Percentiles rank a stretch among this genome's conserved stretches.
phyloP scores from a whole-genome alignment of 2,888 invertebrate species.

The Allygus modestus region DNA sequence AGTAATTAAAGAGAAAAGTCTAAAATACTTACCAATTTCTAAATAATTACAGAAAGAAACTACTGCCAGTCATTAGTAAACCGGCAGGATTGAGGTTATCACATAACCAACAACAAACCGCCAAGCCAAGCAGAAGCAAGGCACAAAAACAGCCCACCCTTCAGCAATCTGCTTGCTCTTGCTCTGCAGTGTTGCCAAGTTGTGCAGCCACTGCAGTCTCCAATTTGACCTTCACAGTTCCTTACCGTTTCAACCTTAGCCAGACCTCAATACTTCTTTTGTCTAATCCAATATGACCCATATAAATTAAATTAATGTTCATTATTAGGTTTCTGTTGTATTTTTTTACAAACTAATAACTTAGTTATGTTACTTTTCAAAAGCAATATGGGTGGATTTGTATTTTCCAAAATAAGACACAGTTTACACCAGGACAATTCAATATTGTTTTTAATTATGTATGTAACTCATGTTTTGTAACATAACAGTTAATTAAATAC shows the following conservation, averaged over 20 bases:
- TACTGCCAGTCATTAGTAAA: not conserved
- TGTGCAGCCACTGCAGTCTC: not conserved
- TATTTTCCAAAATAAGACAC: too few species aligned
- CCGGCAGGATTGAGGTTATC: slow-evolving; percentile 28
- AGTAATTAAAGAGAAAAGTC: too few species aligned
- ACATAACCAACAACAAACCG: not conserved
- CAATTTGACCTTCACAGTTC: slow-evolving; percentile 33
- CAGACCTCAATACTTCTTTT: not conserved
- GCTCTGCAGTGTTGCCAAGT: slow-evolving; percentile 38
- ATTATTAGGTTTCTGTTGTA: too few species aligned
- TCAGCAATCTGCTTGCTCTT: slow-evolving; percentile 25
- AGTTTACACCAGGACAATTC: too few species aligned
- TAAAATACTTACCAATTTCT: too few species aligned
- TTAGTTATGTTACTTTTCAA: too few species aligned
- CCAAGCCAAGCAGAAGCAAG: not conserved
- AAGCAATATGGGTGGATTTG: too few species aligned
- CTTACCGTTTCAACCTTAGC: not conserved
- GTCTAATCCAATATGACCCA: not conserved
- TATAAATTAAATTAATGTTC: too few species aligned
- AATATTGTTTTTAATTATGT: too few species aligned
- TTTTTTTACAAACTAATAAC: too few species aligned
- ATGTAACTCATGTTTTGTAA: too few species aligned
- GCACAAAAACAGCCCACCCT: slow-evolving; percentile 24
- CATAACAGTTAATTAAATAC: too few species aligned
- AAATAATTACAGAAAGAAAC: not conserved